Conservation (phyloP, 2,888 invertebrate genomes). For the Tortricodes alternella region DNA sequence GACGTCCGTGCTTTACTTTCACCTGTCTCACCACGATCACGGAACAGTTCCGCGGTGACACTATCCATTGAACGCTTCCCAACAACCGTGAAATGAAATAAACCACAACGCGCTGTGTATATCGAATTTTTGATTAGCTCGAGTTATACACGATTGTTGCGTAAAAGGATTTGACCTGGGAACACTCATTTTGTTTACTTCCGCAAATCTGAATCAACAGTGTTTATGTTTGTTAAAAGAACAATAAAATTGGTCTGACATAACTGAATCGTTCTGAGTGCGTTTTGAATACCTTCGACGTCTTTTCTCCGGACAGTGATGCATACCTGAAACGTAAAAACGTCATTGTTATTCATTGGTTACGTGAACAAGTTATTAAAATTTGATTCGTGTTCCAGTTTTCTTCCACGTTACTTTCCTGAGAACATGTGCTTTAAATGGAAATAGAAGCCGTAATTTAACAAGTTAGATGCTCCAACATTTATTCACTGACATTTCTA, state of each 20-base stretch:
- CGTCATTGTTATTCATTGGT: background rate
- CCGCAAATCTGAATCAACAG: background rate
- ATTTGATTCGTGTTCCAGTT: too few species aligned
- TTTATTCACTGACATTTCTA: too few species aligned
- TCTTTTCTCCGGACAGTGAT: background rate
- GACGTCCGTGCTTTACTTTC: slow-evolving; percentile 24
- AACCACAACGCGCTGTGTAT: slow-evolving; percentile 6
- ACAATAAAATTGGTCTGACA: slow-evolving; percentile 14
- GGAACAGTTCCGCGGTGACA: background rate
- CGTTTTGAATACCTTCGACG: background rate
- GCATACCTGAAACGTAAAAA: slow-evolving; percentile 24
- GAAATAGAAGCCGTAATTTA: too few species aligned
- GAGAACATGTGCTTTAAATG: too few species aligned
- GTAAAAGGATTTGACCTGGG: slow-evolving; percentile 16
- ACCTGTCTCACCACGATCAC: slow-evolving; percentile 5
- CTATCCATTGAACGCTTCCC: slow-evolving; percentile 5
- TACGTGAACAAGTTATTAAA: background rate
- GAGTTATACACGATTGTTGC: slow-evolving; percentile 11
- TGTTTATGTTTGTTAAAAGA: slow-evolving; percentile 2
- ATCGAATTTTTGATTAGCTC: slow-evolving; percentile 4
- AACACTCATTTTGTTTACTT: slow-evolving; percentile 18
- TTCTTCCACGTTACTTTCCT: too few species aligned
- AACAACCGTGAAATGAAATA: slow-evolving; percentile 10
- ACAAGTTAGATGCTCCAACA: too few species aligned
- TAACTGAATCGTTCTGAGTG: background rate